phyloP scores from a whole-genome alignment of 2,113 vertebrate species.

The Menura novaehollandiae region DNA sequence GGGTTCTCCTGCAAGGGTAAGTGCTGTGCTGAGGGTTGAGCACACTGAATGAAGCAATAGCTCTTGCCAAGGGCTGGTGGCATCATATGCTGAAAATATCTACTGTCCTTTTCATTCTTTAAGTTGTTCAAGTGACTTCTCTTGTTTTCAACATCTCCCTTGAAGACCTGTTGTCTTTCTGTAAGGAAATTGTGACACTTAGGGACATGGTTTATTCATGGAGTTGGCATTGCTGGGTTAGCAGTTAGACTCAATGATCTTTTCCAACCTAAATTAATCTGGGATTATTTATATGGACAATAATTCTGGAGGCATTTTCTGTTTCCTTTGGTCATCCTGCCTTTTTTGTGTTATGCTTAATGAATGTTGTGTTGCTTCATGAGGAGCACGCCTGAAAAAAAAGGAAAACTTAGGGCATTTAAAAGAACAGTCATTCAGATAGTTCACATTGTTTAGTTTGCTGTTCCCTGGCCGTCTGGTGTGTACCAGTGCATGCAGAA shows the following conservation, averaged over 20 bases:
- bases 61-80: background rate
- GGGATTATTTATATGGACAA: background rate
- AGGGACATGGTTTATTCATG: background rate
- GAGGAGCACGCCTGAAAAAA: background rate
- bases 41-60: background rate
- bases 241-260: background rate
- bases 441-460: background rate
- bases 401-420: background rate
- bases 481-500: background rate
- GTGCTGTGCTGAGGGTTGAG: background rate
- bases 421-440: background rate
- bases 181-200: background rate
- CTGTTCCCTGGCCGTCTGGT: background rate
- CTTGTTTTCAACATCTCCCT: background rate
- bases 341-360: background rate
- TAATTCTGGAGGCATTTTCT: background rate
- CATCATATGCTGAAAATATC: background rate
- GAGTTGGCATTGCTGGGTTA: background rate
- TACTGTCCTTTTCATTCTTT: background rate
- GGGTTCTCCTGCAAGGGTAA: background rate
- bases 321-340: background rate
- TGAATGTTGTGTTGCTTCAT: background rate
- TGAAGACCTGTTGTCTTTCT: background rate
- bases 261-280: background rate
- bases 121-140: background rate